Conservation (phyloP, 2,888 invertebrate genomes). For the Cecidostiba fungosa region DNA sequence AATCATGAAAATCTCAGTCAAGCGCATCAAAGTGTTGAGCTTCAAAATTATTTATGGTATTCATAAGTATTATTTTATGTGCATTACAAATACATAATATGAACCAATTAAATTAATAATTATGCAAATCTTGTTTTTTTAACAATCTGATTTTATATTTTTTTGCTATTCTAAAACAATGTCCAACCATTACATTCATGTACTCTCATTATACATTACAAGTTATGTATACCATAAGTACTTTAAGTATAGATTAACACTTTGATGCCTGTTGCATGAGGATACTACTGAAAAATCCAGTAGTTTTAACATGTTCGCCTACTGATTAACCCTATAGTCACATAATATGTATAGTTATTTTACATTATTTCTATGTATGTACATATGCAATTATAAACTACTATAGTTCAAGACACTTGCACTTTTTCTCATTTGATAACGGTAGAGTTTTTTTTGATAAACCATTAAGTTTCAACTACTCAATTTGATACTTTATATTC, state of each 20-base stretch:
- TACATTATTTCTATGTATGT: constrained; percentile 62
- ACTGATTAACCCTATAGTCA: constrained; percentile 41
- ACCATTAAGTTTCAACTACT: constrained; percentile 34
- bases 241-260: not conserved
- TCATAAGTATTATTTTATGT: not conserved
- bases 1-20: constrained; percentile 24
- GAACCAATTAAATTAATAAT: not conserved
- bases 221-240: constrained; percentile 11
- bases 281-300: constrained; percentile 22
- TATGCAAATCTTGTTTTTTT: not conserved
- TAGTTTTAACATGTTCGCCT: constrained; percentile 44
- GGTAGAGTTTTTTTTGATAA: constrained; percentile 44
- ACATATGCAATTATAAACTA: constrained; percentile 58
- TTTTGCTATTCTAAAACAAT: no score
- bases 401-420: constrained; percentile 59
- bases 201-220: not conserved
- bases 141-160: not conserved
- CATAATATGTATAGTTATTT: constrained; percentile 45
- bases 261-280: not conserved
- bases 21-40: constrained; percentile 14
- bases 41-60: not conserved
- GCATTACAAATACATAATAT: not conserved
- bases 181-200: not conserved
- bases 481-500: constrained; percentile 23
- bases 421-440: constrained; percentile 43